Conservation (phyloP, 2,113 vertebrate genomes). For the Phyllopteryx taeniolatus region DNA sequence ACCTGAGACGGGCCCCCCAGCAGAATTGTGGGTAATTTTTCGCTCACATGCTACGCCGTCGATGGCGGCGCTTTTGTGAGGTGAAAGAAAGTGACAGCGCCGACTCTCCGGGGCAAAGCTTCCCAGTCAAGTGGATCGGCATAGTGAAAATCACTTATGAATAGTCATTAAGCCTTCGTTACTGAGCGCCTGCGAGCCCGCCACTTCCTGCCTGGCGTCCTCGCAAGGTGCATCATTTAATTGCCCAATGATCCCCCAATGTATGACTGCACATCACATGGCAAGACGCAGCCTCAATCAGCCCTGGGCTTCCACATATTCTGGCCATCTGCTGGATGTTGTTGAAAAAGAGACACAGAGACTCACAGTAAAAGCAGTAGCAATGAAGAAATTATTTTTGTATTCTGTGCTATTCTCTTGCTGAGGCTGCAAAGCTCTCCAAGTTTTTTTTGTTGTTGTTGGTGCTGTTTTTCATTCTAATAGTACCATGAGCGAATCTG, state of each 20-base stretch:
- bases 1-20: constrained; percentile 86
- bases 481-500: constrained; percentile 46
- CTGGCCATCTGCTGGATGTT: constrained; percentile 74
- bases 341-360: constrained; percentile 39
- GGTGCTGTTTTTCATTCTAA: constrained; percentile 20
- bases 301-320: constrained; percentile 84
- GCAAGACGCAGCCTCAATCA: constrained; percentile 88
- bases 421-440: constrained; percentile 36
- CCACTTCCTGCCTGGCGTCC: constrained; percentile 94
- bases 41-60: constrained; percentile 88
- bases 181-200: constrained; percentile 92
- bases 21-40: constrained; percentile 90
- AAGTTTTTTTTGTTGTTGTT: constrained; percentile 2
- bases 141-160: constrained; percentile 99
- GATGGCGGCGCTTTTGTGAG: constrained; percentile 94
- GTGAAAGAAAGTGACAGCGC: constrained; percentile 99
- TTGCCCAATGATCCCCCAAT: constrained; percentile 95
- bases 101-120: constrained; percentile 98
- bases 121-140: constrained; percentile 98
- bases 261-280: constrained; percentile 98
- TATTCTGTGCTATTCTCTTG: constrained; percentile 66
- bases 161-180: constrained; percentile 99
- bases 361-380: neutral
- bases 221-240: constrained; percentile 99
- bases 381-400: constrained; percentile 28